Evolutionary conservation across 1,140 invertebrate species (phyloP).

Genomic region (Zaprionus ghesquierei): DNA sequence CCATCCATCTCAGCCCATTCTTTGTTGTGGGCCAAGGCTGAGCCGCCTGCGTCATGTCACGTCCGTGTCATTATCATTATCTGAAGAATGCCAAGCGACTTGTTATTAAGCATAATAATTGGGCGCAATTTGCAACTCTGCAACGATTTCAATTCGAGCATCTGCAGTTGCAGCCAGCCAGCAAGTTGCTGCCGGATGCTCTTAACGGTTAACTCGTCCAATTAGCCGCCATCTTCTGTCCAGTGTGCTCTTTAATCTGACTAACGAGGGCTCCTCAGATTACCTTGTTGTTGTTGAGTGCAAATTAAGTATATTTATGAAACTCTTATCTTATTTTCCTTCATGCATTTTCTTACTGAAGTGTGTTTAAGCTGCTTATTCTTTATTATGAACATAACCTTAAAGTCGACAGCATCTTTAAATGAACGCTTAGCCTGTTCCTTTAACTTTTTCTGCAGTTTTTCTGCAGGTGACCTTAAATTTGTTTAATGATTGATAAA

Average conservation of each 20-base stretch:
- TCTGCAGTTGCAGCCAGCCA: slow-evolving; percentile 12
- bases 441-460: no score
- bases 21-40: slow-evolving; percentile 23
- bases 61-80: slow-evolving; percentile 37
- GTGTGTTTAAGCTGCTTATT: no score
- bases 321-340: no score
- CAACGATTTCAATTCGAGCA: slow-evolving; percentile 25
- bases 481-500: no score
- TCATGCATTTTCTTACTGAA: no score
- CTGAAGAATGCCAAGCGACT: not conserved
- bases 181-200: not conserved
- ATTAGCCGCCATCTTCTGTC: not conserved
- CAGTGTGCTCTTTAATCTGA: not conserved
- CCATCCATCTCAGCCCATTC: not conserved
- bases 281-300: no score
- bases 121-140: slow-evolving; percentile 27
- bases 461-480: no score
- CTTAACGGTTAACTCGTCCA: not conserved
- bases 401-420: no score
- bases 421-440: no score
- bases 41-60: slow-evolving; percentile 6
- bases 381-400: no score
- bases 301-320: no score
- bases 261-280: no score
- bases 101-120: slow-evolving; percentile 46